Percentiles rank a stretch among this genome's conserved stretches.
Conservation (phyloP, 2,888 invertebrate genomes). For the Timema podura region DNA sequence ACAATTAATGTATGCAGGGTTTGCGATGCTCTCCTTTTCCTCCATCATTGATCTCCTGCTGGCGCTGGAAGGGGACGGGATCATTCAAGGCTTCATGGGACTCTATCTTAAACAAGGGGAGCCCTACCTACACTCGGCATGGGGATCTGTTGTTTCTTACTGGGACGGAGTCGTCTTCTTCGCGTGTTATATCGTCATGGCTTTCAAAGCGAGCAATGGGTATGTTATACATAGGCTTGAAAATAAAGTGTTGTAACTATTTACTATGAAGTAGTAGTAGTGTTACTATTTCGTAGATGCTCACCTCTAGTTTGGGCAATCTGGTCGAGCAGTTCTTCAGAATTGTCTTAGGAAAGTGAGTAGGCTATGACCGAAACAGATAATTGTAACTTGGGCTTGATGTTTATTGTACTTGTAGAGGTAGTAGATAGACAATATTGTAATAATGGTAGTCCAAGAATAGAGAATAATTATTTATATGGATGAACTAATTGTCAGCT, state of each 20-base stretch:
- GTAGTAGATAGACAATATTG: no score
- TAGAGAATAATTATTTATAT: no score
- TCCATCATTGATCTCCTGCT: conserved; percentile 7
- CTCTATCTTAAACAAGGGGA: conserved; percentile 16
- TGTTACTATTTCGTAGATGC: no score
- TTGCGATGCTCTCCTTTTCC: conserved; percentile 11
- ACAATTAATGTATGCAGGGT: conserved; percentile 9
- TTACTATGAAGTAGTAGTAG: no score
- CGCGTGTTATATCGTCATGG: conserved; percentile 11
- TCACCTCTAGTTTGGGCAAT: no score
- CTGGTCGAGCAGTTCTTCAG: neutral
- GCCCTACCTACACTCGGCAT: conserved; percentile 12
- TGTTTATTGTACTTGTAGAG: no score
- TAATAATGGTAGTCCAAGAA: no score
- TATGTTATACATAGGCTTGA: neutral
- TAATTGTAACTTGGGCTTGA: no score
- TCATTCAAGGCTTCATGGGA: conserved; percentile 3
- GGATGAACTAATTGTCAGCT: no score
- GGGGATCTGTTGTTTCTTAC: conserved; percentile 14
- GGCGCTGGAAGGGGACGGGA: conserved; percentile 13
- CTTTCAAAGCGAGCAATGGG: conserved; percentile 12
- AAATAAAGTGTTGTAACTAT: no score
- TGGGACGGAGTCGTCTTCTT: conserved; percentile 15
- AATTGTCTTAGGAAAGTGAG: neutral
- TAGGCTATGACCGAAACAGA: no score